Evolutionary conservation across 1,140 invertebrate genomes (phyloP).

Genomic region (Ceratosolen solmsi): DNA sequence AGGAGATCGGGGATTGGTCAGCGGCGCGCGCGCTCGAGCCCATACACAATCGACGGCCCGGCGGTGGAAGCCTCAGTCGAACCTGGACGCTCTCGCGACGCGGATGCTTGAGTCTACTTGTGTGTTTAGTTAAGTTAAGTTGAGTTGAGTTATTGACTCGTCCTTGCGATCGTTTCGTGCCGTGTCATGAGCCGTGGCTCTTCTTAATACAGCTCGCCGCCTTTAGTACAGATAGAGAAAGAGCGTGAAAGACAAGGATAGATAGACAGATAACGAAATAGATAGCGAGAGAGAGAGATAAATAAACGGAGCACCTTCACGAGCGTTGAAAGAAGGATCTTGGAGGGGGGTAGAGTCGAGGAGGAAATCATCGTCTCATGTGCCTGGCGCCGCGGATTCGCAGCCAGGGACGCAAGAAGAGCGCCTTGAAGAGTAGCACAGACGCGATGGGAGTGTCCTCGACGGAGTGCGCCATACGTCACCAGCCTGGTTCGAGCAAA

Average conservation of each 20-base stretch:
- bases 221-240: background rate
- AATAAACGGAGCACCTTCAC: no score
- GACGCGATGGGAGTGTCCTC: conserved; percentile 68
- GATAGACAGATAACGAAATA: background rate
- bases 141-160: conserved; percentile 15
- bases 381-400: conserved; percentile 37
- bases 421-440: background rate
- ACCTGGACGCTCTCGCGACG: conserved; percentile 61
- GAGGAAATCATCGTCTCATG: conserved; percentile 10
- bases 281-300: background rate
- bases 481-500: conserved; percentile 55
- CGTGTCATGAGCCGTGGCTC: background rate
- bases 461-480: conserved; percentile 69
- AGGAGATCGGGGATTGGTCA: conserved; percentile 59
- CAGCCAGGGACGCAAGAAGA: conserved; percentile 19
- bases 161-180: background rate
- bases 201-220: background rate
- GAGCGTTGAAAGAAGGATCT: background rate
- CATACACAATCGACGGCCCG: conserved; percentile 62
- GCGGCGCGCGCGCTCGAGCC: conserved; percentile 66
- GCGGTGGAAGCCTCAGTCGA: conserved; percentile 63
- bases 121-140: background rate
- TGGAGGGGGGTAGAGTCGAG: background rate
- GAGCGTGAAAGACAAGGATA: background rate
- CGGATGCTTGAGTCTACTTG: conserved; percentile 46